Base-by-base conservation (phyloP, 35 echinoderm and acorn worm genomes). In the Anneissia japonica region DNA sequence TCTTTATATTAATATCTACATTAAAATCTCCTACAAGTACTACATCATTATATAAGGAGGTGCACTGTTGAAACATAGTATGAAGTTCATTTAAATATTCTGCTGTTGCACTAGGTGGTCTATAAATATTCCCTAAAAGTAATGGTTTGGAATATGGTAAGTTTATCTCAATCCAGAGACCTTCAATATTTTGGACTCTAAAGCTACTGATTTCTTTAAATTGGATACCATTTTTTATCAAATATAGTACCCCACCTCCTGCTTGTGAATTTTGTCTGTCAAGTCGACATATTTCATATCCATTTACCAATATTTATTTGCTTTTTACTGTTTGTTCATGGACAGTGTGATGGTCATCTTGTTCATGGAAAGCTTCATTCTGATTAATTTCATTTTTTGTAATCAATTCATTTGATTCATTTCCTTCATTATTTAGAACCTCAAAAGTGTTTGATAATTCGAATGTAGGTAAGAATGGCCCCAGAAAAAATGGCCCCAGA, bases 11-110 rank as follows among this genome's bases (percentile, higher is more conserved):
- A 14, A 81, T 39, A 39, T 38, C 79, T 19, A 81, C 12, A 81
- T 81, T 40, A 26, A 81, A 81, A 81, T 81, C 79, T 21, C 79
- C 79, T 26, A 81, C 0, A 17, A 41, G 3, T 23, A 81, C 43
- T 21, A 81, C 79, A 39, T 81, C 79, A 81, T 81, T 41, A 39
- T 81, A 81, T 41, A 5, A 0, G 39, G 37, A 40, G 30, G 79
- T 41, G 39, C 79, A 81, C 39, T 81, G 36, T 81, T 81, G 79
- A 41, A 81, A 81, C 34, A 81, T 26, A 39, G 79, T 32, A 41
- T 81, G 34, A 39, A 81, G 17, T 41, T 41, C 43, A 81, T 38
- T 81, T 41, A 81, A 81, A 41, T 81, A 81, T 41, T 81, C 79
- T 5, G 36, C 79, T 39, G 36, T 81, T 39, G 79, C 37, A 41